Evolutionary conservation across 1,140 invertebrate species (phyloP).

Genomic region (Archegozetes longisetosus): DNA sequence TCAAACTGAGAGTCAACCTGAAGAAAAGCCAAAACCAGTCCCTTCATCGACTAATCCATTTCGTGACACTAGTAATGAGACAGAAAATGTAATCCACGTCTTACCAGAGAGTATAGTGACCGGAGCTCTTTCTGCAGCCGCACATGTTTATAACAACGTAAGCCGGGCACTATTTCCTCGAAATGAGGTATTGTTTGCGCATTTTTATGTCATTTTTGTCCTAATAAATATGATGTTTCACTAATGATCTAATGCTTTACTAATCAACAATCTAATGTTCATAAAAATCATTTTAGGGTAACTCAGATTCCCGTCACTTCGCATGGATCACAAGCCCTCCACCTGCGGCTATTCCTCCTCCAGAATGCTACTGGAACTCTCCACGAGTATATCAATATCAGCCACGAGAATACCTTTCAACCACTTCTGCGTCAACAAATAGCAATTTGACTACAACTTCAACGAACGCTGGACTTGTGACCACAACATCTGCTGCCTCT

Average conservation of each 20-base stretch:
- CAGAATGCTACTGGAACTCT: not conserved
- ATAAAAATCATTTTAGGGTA: not conserved
- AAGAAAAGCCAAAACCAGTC: not conserved
- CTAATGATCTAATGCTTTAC: no score
- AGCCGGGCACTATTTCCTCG: not conserved
- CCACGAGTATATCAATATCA: not conserved
- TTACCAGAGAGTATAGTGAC: not conserved
- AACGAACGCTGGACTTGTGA: not conserved
- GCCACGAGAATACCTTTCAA: not conserved
- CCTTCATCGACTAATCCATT: not conserved
- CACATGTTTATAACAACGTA: not conserved
- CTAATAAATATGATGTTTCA: no score
- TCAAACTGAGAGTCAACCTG: not conserved
- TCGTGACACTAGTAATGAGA: not conserved
- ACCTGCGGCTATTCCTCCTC: not conserved
- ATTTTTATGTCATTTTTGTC: no score
- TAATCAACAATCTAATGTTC: no score
- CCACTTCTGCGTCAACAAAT: not conserved
- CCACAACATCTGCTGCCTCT: not conserved
- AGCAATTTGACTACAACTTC: no score
- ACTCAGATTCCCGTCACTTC: not conserved
- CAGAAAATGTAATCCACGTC: not conserved
- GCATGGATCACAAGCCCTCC: not conserved
- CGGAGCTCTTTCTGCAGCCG: not conserved
- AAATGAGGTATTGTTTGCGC: not conserved